Evolutionary conservation across 2,113 vertebrate genomes (phyloP).

Genomic region (Ranitomeya variabilis): DNA sequence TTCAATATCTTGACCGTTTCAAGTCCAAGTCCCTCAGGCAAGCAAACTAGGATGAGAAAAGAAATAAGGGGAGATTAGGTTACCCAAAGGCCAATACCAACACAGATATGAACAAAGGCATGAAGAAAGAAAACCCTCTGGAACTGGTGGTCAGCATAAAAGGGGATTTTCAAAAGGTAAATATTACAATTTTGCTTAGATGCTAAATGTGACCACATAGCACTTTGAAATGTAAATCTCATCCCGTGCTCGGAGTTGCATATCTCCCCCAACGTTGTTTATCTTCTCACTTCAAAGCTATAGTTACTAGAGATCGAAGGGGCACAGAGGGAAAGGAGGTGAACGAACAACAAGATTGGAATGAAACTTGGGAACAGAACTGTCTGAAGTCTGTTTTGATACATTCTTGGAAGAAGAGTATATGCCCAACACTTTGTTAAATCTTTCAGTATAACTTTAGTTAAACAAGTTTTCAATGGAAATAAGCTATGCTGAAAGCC

Average conservation of each 20-base stretch:
- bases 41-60: conserved; percentile 73
- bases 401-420: not conserved
- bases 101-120: conserved; percentile 65
- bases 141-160: conserved; percentile 63
- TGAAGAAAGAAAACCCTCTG: conserved; percentile 61
- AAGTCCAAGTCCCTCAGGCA: conserved; percentile 67
- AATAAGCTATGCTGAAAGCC: too few relatives aligned
- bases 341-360: conserved; percentile 65
- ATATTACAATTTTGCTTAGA: conserved; percentile 72
- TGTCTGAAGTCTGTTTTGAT: not conserved
- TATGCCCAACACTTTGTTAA: not conserved
- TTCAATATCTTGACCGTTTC: conserved; percentile 64
- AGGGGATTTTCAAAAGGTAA: conserved; percentile 68
- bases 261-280: conserved; percentile 39
- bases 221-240: conserved; percentile 71
- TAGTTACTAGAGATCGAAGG: conserved; percentile 67
- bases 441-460: too few relatives aligned
- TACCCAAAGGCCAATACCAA: conserved; percentile 67
- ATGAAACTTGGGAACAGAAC: conserved; percentile 60
- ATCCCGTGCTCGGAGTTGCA: conserved; percentile 27
- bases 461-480: too few relatives aligned
- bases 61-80: conserved; percentile 65
- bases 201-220: conserved; percentile 72
- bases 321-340: conserved; percentile 24
- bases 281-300: conserved; percentile 67